Percentiles rank a stretch among this genome's conserved stretches.
Evolutionary conservation across 2,113 vertebrate genomes (phyloP).

Genomic region (Clinocottus analis): DNA sequence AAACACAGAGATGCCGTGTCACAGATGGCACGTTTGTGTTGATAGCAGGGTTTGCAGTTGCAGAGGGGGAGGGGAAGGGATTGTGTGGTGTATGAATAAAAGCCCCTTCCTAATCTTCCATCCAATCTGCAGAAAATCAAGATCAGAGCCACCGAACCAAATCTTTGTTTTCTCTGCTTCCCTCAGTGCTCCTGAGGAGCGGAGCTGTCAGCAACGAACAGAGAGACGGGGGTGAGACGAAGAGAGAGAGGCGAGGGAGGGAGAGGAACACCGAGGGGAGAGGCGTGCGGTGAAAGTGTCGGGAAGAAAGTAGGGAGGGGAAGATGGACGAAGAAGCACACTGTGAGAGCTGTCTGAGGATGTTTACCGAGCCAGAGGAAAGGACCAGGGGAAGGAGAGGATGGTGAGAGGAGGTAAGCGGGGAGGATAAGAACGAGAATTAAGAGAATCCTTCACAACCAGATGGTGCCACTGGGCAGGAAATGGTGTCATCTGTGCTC

Average conservation of each 20-base stretch:
- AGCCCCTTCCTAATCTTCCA: conserved; percentile 76
- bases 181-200: conserved; percentile 71
- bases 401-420: conserved; percentile 17
- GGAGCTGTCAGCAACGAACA: conserved; percentile 68
- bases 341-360: conserved; percentile 54
- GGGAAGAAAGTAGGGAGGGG: conserved; percentile 9
- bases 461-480: conserved; percentile 76
- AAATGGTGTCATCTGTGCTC: conserved; percentile 55
- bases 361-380: conserved; percentile 48
- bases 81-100: conserved; percentile 74
- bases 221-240: conserved; percentile 49
- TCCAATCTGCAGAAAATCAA: conserved; percentile 81
- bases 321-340: conserved; percentile 34
- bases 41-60: conserved; percentile 69
- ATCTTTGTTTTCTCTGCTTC: conserved; percentile 79
- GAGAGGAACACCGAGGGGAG: conserved; percentile 38
- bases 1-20: conserved; percentile 56
- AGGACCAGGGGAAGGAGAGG: conserved; percentile 36
- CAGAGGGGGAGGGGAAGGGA: conserved; percentile 60
- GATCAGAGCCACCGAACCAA: conserved; percentile 80
- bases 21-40: conserved; percentile 75
- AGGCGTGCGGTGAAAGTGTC: conserved; percentile 36
- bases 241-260: conserved; percentile 18
- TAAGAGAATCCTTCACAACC: conserved; percentile 53
- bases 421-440: conserved; percentile 41